Conservation (phyloP, 2,888 invertebrate genomes). For the Caenorhabditis japonica region DNA sequence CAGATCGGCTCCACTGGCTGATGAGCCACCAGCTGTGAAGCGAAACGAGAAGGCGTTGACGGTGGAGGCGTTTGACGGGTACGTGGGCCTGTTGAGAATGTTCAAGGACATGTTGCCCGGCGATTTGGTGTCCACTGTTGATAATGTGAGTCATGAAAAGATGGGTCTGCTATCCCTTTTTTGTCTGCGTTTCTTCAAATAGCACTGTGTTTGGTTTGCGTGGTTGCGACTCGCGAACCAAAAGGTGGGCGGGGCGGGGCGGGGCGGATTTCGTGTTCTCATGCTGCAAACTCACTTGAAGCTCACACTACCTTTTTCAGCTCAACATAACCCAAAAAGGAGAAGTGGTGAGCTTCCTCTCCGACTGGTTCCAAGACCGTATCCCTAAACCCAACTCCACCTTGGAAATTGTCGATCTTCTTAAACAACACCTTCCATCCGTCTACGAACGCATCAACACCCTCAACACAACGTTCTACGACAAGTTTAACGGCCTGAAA, state of each 20-base stretch:
- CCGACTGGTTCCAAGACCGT: slow-evolving; percentile 59
- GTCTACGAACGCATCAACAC: slow-evolving; percentile 51
- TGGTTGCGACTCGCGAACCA: too few species aligned
- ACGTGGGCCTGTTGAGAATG: slow-evolving; percentile 54
- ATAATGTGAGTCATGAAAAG: too few species aligned
- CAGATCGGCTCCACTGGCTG: too few species aligned
- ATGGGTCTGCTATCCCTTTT: too few species aligned
- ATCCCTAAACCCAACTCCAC: slow-evolving; percentile 52
- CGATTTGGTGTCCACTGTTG: slow-evolving; percentile 20
- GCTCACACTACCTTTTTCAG: slow-evolving; percentile 31
- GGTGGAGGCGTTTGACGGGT: slow-evolving; percentile 58
- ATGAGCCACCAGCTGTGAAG: slow-evolving; percentile 20
- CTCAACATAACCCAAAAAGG: slow-evolving; percentile 58
- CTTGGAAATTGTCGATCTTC: slow-evolving; percentile 42
- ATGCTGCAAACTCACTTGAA: neutral
- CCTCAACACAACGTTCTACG: slow-evolving; percentile 57
- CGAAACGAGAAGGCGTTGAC: slow-evolving; percentile 41
- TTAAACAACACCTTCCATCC: slow-evolving; percentile 55
- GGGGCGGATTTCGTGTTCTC: too few species aligned
- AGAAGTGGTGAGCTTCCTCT: slow-evolving; percentile 53
- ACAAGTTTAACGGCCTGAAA: slow-evolving; percentile 55
- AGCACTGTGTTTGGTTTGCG: too few species aligned
- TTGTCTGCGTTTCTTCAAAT: too few species aligned
- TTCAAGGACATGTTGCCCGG: slow-evolving; percentile 48
- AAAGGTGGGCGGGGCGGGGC: too few species aligned